Evolutionary conservation across 1,140 invertebrate species (phyloP).

Genomic region (Nasonia vitripennis): DNA sequence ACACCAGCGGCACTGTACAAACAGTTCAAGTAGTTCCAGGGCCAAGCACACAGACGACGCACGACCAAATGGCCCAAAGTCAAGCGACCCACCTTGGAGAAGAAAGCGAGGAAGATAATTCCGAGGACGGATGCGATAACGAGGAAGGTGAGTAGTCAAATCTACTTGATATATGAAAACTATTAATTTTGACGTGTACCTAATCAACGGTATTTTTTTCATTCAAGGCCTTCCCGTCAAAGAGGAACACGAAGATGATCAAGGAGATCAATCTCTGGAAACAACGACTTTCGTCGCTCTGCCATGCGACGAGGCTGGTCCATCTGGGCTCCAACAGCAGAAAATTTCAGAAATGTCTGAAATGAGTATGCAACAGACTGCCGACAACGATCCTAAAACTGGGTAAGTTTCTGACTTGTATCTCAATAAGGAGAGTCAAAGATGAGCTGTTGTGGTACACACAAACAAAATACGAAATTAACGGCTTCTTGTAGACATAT

Average conservation of each 20-base stretch:
- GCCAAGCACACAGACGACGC: constrained; percentile 66
- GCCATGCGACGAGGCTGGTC: constrained; percentile 76
- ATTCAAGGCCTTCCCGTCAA: constrained; percentile 69
- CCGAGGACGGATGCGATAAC: constrained; percentile 72
- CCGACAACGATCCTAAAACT: constrained; percentile 73
- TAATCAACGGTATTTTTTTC: not conserved
- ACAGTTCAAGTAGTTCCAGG: constrained; percentile 68
- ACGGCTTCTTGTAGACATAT: not conserved
- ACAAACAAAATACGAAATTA: constrained; percentile 59
- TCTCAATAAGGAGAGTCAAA: constrained; percentile 64
- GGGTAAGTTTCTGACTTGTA: constrained; percentile 75
- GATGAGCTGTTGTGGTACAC: constrained; percentile 70
- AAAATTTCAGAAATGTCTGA: constrained; percentile 69
- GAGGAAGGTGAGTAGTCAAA: constrained; percentile 64
- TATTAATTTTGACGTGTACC: not conserved
- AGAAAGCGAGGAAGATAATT: constrained; percentile 70
- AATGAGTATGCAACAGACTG: constrained; percentile 64
- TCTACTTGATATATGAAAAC: not conserved
- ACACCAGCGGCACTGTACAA: constrained; percentile 66
- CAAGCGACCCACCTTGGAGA: constrained; percentile 66
- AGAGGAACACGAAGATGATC: constrained; percentile 71
- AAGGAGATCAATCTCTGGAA: constrained; percentile 68
- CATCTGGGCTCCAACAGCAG: constrained; percentile 76
- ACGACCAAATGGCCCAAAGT: constrained; percentile 66
- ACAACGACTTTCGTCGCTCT: constrained; percentile 73